Base-by-base conservation (phyloP, 2,888 invertebrate genomes). In the Gortyna flavago region DNA sequence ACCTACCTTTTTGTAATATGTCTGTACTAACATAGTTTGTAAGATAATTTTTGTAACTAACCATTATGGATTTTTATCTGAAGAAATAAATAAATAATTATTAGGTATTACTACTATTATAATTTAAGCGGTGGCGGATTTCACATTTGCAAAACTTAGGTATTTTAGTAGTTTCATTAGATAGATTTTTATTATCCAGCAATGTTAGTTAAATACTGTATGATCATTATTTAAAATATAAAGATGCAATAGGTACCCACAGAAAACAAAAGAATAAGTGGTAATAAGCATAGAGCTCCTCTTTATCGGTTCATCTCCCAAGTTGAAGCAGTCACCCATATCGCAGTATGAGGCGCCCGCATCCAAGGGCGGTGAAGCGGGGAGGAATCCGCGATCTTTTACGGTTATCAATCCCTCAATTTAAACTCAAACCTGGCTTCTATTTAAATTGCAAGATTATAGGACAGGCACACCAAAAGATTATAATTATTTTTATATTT, bases 291-390 rank as follows among this genome's bases (percentile, higher is more conserved):
- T 66, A 77, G 35, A 72, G 6, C 54, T 64, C 35, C n/a, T 59
- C 51, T 72, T 64, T 78, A 65, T 77, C 64, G 51, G 66, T 79
- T 81, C 61, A 62, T 62, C 70, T 64, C 66, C 41, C 32, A 79
- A 41, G 7, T 51, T 35, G 32, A 62, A 25, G 62, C 79, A 83
- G 74, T 71, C 79, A 79, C 74, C 79, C 74, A 66, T 79, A 70
- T 70, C 69, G 51, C 38, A 69, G 57, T 78, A 70, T 66, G 73
- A 70, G 61, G 62, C 72, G 67, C 71, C 70, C 54, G 71, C 67
- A 64, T 8, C 44, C 51, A n/a, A 67, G 74, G 71, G 62, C n/a
- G 74, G 41, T 67, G 83, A 83, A 71, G 69, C 74, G 44, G 66
- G 71, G 54, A 62, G 51, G 54, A 51, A 25, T 59, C 41, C 25